Conservation (phyloP, 2,888 invertebrate species). For the Alitta virens region DNA sequence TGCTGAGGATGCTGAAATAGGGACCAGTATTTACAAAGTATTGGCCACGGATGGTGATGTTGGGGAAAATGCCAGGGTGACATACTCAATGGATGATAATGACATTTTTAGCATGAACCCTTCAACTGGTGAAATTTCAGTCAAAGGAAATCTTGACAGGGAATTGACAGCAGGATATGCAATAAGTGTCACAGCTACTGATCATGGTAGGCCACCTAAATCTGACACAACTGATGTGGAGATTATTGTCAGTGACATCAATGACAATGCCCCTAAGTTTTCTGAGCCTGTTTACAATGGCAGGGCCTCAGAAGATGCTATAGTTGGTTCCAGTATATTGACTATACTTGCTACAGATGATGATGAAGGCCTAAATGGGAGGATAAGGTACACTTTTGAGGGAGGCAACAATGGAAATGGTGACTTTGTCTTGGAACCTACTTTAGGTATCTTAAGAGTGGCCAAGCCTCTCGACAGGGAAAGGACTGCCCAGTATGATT, state of each 20-base stretch:
- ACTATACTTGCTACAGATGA: slow-evolving; percentile 88
- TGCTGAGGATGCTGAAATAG: slow-evolving; percentile 88
- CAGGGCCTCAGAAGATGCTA: slow-evolving; percentile 85
- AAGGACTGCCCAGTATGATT: slow-evolving; percentile 77
- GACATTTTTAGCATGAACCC: slow-evolving; percentile 81
- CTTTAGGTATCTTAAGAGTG: slow-evolving; percentile 87
- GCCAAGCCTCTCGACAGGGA: slow-evolving; percentile 89
- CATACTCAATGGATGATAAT: slow-evolving; percentile 58
- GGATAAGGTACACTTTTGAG: slow-evolving; percentile 69
- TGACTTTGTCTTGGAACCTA: slow-evolving; percentile 89
- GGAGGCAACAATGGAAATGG: slow-evolving; percentile 69
- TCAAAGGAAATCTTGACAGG: slow-evolving; percentile 79
- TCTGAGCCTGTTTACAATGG: slow-evolving; percentile 79
- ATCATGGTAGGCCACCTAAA: slow-evolving; percentile 86
- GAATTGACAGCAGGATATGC: slow-evolving; percentile 78
- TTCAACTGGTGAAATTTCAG: slow-evolving; percentile 89
- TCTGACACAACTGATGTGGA: slow-evolving; percentile 95
- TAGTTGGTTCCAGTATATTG: slow-evolving; percentile 84
- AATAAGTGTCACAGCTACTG: slow-evolving; percentile 83
- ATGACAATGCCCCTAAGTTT: slow-evolving; percentile 89
- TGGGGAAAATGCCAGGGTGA: slow-evolving; percentile 79
- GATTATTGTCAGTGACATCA: slow-evolving; percentile 91
- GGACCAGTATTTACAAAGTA: slow-evolving; percentile 87
- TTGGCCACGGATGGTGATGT: slow-evolving; percentile 92
- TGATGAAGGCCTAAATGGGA: slow-evolving; percentile 83